phyloP scores from a whole-genome alignment of 2,888 invertebrate species.

The Nomada goodeniana region DNA sequence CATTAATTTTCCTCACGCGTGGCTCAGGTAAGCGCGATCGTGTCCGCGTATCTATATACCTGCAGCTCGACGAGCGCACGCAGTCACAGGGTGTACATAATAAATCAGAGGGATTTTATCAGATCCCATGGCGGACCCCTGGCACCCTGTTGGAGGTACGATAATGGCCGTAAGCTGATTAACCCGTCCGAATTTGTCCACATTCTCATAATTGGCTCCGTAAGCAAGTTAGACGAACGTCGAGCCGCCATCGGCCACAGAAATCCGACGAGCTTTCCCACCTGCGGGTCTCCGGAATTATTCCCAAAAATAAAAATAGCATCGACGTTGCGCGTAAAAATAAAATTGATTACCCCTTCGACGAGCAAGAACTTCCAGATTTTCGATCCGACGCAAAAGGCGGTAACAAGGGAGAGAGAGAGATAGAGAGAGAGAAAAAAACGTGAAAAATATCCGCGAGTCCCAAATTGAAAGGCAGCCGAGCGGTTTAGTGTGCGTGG shows the following conservation, averaged over 20 bases:
- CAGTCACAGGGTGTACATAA: slow-evolving; percentile 75
- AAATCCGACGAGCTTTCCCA: no score
- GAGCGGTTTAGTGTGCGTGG: slow-evolving; percentile 59
- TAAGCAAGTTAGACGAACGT: slow-evolving; percentile 63
- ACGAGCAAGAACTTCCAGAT: background rate
- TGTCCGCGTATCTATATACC: slow-evolving; percentile 35
- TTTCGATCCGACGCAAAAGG: background rate
- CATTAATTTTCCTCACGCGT: slow-evolving; percentile 40
- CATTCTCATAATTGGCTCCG: slow-evolving; percentile 82
- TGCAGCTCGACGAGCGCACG: slow-evolving; percentile 47
- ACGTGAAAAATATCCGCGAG: background rate
- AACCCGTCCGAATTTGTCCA: slow-evolving; percentile 82
- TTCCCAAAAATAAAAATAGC: background rate
- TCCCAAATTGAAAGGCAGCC: slow-evolving; percentile 33
- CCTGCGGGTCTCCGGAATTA: no score
- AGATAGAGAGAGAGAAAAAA: background rate
- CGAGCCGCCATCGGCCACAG: no score
- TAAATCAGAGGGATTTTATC: slow-evolving; percentile 81
- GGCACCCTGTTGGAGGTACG: slow-evolving; percentile 77
- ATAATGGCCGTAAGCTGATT: slow-evolving; percentile 82
- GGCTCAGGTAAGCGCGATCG: slow-evolving; percentile 32
- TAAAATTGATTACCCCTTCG: background rate
- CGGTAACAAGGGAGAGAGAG: no score
- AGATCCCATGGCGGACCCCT: slow-evolving; percentile 81
- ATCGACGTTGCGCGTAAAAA: background rate